Conservation (phyloP, 1,140 invertebrate species). For the Lucilia sericata region DNA sequence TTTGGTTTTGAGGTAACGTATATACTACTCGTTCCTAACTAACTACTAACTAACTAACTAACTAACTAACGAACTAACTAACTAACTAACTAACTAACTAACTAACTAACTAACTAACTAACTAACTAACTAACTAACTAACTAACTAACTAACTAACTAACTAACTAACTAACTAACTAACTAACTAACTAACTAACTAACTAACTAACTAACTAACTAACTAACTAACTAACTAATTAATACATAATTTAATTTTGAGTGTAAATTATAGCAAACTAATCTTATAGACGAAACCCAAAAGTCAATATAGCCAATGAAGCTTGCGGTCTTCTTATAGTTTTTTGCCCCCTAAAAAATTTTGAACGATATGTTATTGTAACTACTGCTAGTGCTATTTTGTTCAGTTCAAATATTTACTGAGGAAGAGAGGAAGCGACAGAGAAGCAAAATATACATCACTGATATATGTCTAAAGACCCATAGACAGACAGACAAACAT, state of each 20-base stretch:
- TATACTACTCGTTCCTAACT: too few species aligned
- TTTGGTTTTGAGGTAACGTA: too few species aligned
- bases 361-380: background rate
- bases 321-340: slow-evolving; percentile 5
- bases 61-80: too few species aligned
- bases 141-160: too few species aligned
- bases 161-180: too few species aligned
- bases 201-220: too few species aligned
- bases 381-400: background rate
- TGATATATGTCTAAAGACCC: background rate
- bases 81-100: too few species aligned
- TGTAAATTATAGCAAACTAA: background rate
- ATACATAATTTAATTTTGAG: background rate
- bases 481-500: background rate
- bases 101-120: too few species aligned
- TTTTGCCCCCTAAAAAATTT: background rate
- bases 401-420: background rate
- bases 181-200: too few species aligned
- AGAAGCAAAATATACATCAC: background rate
- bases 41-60: too few species aligned
- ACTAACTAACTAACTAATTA: too few species aligned
- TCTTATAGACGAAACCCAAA: background rate
- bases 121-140: too few species aligned
- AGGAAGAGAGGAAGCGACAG: background rate
- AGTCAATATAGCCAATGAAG: slow-evolving; percentile 23